Evolutionary conservation across 2,113 vertebrate genomes (phyloP).

Genomic region (Addax nasomaculatus): DNA sequence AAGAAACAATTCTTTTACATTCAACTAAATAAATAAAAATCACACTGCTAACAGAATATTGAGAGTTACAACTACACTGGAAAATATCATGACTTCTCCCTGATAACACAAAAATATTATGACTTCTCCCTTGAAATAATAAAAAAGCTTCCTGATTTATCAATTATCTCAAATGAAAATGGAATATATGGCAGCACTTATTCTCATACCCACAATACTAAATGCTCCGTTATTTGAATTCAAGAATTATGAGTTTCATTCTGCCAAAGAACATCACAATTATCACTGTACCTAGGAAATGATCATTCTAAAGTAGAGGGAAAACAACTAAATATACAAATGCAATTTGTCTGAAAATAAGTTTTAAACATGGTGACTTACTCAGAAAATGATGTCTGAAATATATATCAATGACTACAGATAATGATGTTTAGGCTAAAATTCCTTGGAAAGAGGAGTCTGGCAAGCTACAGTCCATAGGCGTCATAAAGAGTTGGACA

Average conservation of each 20-base stretch:
- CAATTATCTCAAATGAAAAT: constrained; percentile 40
- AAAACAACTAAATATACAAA: not conserved
- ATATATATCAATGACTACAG: constrained; percentile 30
- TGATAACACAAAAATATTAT: not conserved
- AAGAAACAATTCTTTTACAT: constrained; percentile 53
- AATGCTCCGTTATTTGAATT: constrained; percentile 27
- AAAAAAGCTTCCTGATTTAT: not conserved
- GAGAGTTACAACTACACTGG: constrained; percentile 22
- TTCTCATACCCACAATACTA: constrained; percentile 32
- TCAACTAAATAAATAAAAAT: constrained; percentile 53
- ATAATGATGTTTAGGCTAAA: constrained; percentile 33
- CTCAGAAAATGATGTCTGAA: not conserved
- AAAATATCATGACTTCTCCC: not conserved
- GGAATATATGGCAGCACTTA: not conserved
- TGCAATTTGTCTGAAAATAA: constrained; percentile 57
- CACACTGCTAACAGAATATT: constrained; percentile 36
- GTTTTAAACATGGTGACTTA: constrained; percentile 47
- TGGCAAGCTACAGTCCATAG: not conserved
- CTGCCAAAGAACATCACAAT: not conserved
- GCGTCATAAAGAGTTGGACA: not conserved
- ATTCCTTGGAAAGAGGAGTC: not conserved
- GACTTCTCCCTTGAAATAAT: not conserved
- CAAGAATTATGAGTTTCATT: constrained; percentile 10
- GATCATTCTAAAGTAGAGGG: constrained; percentile 27
- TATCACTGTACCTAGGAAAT: not conserved